Evolutionary conservation across 2,797 vertebrate genomes (phyloP).

Genomic region (Mormyrops attenuatus): DNA sequence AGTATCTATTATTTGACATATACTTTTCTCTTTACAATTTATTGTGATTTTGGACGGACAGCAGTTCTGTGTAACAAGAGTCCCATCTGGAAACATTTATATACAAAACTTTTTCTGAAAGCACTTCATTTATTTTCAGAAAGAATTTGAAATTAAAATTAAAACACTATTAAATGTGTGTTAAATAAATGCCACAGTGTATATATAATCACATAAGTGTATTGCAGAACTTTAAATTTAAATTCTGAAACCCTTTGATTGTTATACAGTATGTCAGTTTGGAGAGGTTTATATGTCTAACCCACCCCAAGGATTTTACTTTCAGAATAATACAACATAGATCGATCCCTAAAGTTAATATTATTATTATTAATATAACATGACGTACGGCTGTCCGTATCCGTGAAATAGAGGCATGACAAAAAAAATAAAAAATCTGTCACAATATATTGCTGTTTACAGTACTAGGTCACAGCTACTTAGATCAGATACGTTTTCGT

Average conservation of each 20-base stretch:
- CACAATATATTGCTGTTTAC: conserved; percentile 52
- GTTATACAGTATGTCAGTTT: conserved; percentile 22
- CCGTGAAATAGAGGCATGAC: background rate
- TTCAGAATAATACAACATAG: conserved; percentile 40
- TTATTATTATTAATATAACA: background rate
- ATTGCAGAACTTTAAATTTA: conserved; percentile 55
- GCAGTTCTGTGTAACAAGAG: conserved; percentile 43
- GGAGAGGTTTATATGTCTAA: conserved; percentile 46
- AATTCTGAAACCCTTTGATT: conserved; percentile 35
- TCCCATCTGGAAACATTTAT: conserved; percentile 45
- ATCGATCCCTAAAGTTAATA: conserved; percentile 32
- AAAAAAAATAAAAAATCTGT: conserved; percentile 45
- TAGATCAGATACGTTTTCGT: conserved; percentile 52
- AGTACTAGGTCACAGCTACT: conserved; percentile 43
- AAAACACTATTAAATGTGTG: conserved; percentile 66
- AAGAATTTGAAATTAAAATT: conserved; percentile 55
- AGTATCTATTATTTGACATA: conserved; percentile 45
- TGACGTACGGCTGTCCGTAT: background rate
- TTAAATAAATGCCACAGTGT: conserved; percentile 60
- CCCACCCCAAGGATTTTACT: conserved; percentile 43
- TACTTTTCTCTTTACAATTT: conserved; percentile 45
- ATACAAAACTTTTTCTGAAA: conserved; percentile 52
- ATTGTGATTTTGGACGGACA: conserved; percentile 50
- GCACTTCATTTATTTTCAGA: conserved; percentile 63
- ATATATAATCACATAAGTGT: conserved; percentile 64